These are phyloP conservation scores for Phrynocephalus guinanensis DNA, from an alignment of 2,797 vertebrate genomes.

Conservation along the genomic window DNA sequence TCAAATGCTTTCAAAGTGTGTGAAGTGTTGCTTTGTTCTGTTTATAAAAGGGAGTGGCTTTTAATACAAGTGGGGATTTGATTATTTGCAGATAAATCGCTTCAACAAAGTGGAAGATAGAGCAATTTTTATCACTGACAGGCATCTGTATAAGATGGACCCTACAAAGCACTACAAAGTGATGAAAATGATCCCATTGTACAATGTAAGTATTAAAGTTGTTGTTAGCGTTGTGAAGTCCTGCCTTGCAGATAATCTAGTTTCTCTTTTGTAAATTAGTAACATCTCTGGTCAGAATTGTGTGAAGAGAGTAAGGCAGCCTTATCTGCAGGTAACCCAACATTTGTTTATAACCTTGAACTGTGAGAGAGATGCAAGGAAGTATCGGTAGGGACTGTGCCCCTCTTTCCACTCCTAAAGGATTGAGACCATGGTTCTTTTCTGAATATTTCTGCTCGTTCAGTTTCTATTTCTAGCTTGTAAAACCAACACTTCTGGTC, in stretches of 20 bases:
- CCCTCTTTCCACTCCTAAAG: not conserved
- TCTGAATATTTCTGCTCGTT: not conserved
- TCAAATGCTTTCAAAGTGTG: not conserved
- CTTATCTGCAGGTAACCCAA: not conserved
- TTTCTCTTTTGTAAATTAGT: not conserved
- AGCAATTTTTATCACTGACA: slow-evolving; percentile 93
- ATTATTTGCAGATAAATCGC: slow-evolving; percentile 88
- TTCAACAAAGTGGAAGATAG: slow-evolving; percentile 95
- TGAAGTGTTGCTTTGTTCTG: not conserved
- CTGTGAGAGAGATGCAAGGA: not conserved
- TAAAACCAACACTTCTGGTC: not conserved
- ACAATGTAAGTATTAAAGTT: slow-evolving; percentile 84
- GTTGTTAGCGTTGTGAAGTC: not conserved
- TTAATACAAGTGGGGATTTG: not conserved
- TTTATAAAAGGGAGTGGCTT: not conserved
- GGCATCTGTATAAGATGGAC: slow-evolving; percentile 98
- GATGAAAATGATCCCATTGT: slow-evolving; percentile 97
- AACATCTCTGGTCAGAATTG: not conserved
- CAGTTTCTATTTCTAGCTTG: not conserved
- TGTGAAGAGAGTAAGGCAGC: not conserved
- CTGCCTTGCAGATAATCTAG: not conserved
- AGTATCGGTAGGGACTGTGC: not conserved
- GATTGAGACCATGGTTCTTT: not conserved
- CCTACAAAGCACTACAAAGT: slow-evolving; percentile 94
- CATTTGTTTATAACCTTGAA: not conserved